A percentile compares a stretch with the other conserved stretches of the same genome.
Evolutionary conservation across 2,888 invertebrate species (phyloP).

Genomic region (Eilema depressum): DNA sequence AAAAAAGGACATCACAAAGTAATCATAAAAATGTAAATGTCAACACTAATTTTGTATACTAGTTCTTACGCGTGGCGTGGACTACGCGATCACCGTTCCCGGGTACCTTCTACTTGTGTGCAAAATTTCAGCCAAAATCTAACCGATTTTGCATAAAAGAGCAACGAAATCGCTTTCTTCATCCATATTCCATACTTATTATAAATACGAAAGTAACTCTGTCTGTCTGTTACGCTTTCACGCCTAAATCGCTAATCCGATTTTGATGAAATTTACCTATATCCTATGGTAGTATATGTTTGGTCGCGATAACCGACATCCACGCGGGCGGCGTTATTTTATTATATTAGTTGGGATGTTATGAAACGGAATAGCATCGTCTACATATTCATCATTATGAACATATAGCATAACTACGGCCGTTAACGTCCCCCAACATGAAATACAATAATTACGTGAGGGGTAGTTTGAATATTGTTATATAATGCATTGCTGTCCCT

Average conservation of each 20-base stretch:
- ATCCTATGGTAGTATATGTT: no score
- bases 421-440: constrained; percentile 25
- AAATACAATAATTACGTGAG: constrained; percentile 25
- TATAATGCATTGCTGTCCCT: constrained; percentile 17
- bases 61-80: not conserved
- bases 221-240: no score
- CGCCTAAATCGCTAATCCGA: no score
- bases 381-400: constrained; percentile 7
- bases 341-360: not conserved
- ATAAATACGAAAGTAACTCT: no score
- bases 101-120: not conserved
- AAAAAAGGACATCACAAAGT: no score
- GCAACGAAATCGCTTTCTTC: not conserved
- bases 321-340: no score
- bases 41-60: no score
- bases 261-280: no score
- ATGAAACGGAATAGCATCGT: not conserved
- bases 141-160: not conserved
- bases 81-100: not conserved
- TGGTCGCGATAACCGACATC: no score
- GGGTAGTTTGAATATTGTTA: constrained; percentile 19
- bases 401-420: constrained; percentile 20
- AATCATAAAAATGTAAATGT: no score
- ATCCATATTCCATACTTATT: no score
- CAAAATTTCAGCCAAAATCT: not conserved